Evolutionary conservation across 2,113 vertebrate species (phyloP), one percentile per base, ranked within the genome.

Genomic region (Albula glossodonta): DNA sequence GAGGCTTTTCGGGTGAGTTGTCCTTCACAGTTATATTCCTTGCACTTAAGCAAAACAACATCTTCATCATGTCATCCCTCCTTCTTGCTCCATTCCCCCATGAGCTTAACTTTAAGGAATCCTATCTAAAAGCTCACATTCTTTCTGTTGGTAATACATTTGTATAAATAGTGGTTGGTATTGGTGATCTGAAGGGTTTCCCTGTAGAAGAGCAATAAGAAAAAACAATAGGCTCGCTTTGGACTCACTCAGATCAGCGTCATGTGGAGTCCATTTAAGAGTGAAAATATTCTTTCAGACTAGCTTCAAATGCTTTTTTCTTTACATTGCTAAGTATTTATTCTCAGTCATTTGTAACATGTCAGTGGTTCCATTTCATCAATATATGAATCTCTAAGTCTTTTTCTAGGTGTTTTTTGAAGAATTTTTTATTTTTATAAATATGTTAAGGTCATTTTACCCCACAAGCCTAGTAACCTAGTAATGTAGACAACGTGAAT

Each of bases 1-100:
- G 97, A 98, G 12, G 97, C 97, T 0, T 95, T 99, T 79, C 97
- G 97, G 97, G 98, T 98, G 81, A 94, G 89, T 51, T 22, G 50
- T 87, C 52, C 9, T 84, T 77, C 0, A 5, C 6, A 56, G 81
- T 11, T 41, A 41, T 41, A 41, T 41, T 41, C 31, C 31, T 41
- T 41, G 31, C 31, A 41, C 31, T 41, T 41, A 41, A 41, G 31
- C 31, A 41, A 41, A 41, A 41, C 1, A 41, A 41, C 31, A 41
- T 41, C 31, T 41, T 41, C 31, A 41, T 41, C 31, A 41, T 41
- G 31, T 41, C 31, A 41, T 41, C 31, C 31, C 31, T 41, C 31
- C 31, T 41, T 41, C 31, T 41, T 41, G 31, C 31, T 41, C 31
- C 31, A 0, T 41, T 41, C 31, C 31, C 70, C 83, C 70, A 53